Conservation (phyloP, 92 coral and sea anemone genomes). For the Nematostella vectensis region DNA sequence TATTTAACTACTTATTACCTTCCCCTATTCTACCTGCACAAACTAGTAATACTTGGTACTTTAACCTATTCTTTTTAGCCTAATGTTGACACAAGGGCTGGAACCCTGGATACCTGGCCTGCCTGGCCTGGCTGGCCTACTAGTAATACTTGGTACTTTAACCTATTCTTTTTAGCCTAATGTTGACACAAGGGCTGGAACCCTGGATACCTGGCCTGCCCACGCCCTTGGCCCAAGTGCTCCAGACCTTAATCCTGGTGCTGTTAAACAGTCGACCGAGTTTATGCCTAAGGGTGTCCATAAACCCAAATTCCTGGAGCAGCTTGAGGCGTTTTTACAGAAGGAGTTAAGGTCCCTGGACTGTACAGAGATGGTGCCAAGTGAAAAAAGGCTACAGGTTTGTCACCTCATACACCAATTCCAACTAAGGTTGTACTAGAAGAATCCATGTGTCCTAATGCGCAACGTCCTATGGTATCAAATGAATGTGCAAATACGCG, state of each 20-base stretch:
- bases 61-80: constrained; percentile 38
- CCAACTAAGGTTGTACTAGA: not conserved
- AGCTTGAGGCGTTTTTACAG: constrained; percentile 87
- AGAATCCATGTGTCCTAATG: not conserved
- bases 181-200: constrained; percentile 86
- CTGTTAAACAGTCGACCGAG: constrained; percentile 64
- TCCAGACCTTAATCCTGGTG: constrained; percentile 76
- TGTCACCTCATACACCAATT: too few relatives aligned
- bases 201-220: constrained; percentile 97
- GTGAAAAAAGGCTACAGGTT: constrained; percentile 95
- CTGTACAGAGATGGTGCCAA: constrained; percentile 86
- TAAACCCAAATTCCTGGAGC: constrained; percentile 94
- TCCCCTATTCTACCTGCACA: too few relatives aligned
- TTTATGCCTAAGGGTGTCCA: constrained; percentile 96
- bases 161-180: constrained; percentile 46
- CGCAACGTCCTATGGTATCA: not conserved
- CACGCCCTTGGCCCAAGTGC: constrained; percentile 95
- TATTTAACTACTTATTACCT: too few relatives aligned
- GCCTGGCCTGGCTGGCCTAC: too few relatives aligned
- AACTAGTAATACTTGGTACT: too few relatives aligned
- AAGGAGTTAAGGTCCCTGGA: constrained; percentile 85
- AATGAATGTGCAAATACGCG: not conserved
- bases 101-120: constrained; percentile 94
- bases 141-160: too few relatives aligned
- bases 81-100: constrained; percentile 81